Conservation (phyloP, 2,113 vertebrate genomes). For the Cepphus grylle region DNA sequence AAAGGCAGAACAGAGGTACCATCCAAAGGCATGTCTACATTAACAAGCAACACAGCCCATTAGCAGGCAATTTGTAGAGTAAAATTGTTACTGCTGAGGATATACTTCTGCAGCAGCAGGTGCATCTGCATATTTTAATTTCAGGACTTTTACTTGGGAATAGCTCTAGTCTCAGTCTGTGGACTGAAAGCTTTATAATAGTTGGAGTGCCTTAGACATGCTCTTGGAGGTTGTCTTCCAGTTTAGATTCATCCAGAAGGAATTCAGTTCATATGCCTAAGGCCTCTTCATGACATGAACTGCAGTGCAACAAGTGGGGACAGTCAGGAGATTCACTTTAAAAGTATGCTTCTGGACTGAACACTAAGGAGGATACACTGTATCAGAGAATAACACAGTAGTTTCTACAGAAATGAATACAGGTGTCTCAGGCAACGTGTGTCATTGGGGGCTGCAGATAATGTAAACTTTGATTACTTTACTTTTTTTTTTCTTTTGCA, state of each 20-base stretch:
- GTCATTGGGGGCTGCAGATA: neutral
- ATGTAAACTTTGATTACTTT: neutral
- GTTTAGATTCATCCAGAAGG: neutral
- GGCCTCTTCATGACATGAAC: neutral
- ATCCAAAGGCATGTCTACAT: neutral
- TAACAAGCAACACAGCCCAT: neutral
- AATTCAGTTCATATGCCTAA: neutral
- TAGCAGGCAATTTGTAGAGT: neutral
- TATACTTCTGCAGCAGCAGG: neutral
- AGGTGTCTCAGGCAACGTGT: neutral
- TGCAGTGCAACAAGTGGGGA: neutral
- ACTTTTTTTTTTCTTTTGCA: neutral
- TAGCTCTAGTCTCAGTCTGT: neutral
- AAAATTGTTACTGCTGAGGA: neutral
- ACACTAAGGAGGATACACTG: neutral
- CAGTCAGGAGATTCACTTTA: neutral
- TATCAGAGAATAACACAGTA: neutral
- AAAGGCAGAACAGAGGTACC: neutral
- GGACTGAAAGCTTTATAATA: neutral
- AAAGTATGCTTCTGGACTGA: neutral
- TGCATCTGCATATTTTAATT: neutral
- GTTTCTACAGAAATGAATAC: neutral
- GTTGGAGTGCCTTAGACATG: neutral
- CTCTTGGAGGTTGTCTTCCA: neutral
- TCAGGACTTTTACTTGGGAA: neutral